These are phyloP conservation scores for Rhinoderma darwinii DNA, from an alignment of 2,113 vertebrate species.

Conservation along the genomic window DNA sequence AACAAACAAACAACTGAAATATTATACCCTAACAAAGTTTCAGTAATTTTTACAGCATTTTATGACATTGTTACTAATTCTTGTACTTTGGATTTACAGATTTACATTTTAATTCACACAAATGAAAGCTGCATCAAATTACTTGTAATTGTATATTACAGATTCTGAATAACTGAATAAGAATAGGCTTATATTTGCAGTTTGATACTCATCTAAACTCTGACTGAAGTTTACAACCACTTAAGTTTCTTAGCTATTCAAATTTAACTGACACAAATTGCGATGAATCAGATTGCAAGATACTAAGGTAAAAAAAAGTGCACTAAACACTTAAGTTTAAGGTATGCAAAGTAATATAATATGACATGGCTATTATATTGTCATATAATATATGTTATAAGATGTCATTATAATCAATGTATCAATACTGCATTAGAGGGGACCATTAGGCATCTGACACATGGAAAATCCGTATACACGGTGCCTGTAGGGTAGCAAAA, in stretches of 20 bases:
- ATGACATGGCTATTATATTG: not conserved
- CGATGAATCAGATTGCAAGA: not conserved
- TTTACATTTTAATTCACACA: slow-evolving; percentile 16
- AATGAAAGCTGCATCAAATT: slow-evolving; percentile 18
- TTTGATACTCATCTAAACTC: slow-evolving; percentile 10
- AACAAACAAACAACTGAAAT: too few species aligned
- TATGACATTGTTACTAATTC: not conserved
- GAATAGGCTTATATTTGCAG: not conserved
- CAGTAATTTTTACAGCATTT: slow-evolving; percentile 1
- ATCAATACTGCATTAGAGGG: too few species aligned
- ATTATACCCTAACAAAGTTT: too few species aligned
- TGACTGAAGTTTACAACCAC: slow-evolving; percentile 15
- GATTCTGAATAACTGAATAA: slow-evolving; percentile 32
- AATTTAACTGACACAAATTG: not conserved
- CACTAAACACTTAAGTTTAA: not conserved
- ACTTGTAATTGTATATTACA: slow-evolving; percentile 25
- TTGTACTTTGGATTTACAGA: not conserved
- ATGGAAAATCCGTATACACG: too few species aligned
- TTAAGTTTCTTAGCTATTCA: slow-evolving; percentile 6
- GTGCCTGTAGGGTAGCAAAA: too few species aligned
- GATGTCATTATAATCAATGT: too few species aligned
- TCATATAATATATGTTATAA: too few species aligned
- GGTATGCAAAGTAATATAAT: not conserved
- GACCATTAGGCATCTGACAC: too few species aligned
- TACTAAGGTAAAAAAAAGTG: not conserved